Base-by-base conservation (phyloP, 2,113 vertebrate species). In the Poeciliopsis turrubarensis region DNA sequence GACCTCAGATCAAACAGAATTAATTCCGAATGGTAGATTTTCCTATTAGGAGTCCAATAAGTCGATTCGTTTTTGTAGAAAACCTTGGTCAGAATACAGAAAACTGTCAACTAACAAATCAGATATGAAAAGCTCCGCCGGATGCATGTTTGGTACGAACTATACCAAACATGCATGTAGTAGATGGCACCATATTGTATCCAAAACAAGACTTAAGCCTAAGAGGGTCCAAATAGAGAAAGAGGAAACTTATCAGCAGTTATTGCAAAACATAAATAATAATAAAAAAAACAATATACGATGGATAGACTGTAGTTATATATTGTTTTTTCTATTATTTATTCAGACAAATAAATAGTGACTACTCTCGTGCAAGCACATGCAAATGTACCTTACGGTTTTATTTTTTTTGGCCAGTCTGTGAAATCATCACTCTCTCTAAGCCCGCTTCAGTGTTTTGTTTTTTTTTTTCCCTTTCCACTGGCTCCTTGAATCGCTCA, bases 401-500 rank as follows among this genome's bases (percentile, higher is more conserved):
- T 34, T 61, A 1, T 47, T 54, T 54, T 41, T 54, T 78, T 77
- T 26, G 29, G n/a, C 64, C 75, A 82, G 37, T 82, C 75, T 83
- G 72, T 89, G 83, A 86, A 75, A 67, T 86, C 82, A 86, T 87
- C 86, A 86, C 84, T 86, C 87, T 91, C 84, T 62, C 82, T 71
- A 22, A 74, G 70, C 77, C 68, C 70, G 57, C 22, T 0, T 60
- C 70, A 54, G n/a, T 65, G 72, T 82, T 65, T 61, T 69, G 17
- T 60, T 66, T 32, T 32, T 5, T 31, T 31, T 82, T 60, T 47
- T 66, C 14, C 54, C 54, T 61, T 34, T 76, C 13, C 29, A 30
- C 68, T 7, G 19, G n/a, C 78, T 86, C 73, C 77, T 81, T 26
- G 34, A 77, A 31, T 44, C 65, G 63, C 54, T 15, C 22, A 10